These are phyloP conservation scores for Fundulus diaphanus DNA, from an alignment of 2,797 vertebrate genomes.

Conservation along the genomic window DNA sequence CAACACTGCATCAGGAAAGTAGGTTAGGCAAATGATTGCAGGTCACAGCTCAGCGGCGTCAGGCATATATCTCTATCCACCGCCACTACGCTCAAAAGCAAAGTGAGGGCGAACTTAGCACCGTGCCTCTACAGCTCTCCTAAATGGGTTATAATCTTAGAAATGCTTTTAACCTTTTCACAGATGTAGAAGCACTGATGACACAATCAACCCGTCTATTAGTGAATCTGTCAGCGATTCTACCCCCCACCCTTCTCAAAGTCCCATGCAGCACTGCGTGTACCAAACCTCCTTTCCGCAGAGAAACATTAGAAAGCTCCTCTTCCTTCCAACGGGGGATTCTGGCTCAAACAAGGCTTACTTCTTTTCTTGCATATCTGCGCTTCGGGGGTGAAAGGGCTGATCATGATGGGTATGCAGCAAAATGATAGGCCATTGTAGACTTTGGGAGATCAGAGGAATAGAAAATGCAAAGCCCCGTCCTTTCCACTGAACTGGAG, in stretches of 20 bases:
- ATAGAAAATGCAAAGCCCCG: slow-evolving; percentile 18
- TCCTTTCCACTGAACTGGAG: slow-evolving; percentile 16
- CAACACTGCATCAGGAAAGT: slow-evolving; percentile 26
- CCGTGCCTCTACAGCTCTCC: slow-evolving; percentile 25
- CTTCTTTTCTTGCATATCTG: slow-evolving; percentile 48
- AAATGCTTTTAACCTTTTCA: slow-evolving; percentile 57
- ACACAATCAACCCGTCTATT: slow-evolving; percentile 41
- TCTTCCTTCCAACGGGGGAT: slow-evolving; percentile 28
- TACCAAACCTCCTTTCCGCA: slow-evolving; percentile 31
- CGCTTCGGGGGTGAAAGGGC: slow-evolving; percentile 14
- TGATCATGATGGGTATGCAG: slow-evolving; percentile 45
- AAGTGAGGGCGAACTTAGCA: slow-evolving; percentile 36
- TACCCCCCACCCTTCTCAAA: slow-evolving; percentile 6
- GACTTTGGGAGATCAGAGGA: slow-evolving; percentile 23
- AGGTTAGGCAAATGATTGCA: slow-evolving; percentile 29
- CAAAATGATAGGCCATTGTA: slow-evolving; percentile 22
- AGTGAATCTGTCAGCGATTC: slow-evolving; percentile 49
- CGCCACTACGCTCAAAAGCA: slow-evolving; percentile 26
- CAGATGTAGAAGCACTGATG: slow-evolving; percentile 20
- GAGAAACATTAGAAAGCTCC: slow-evolving; percentile 38
- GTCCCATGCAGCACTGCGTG: slow-evolving; percentile 13
- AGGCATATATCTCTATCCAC: slow-evolving; percentile 34
- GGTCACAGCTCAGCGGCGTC: slow-evolving; percentile 22
- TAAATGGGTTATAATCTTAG: slow-evolving; percentile 56
- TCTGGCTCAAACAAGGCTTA: slow-evolving; percentile 55